phyloP scores from a whole-genome alignment of 2,113 vertebrate genomes.

The Apistogramma diplotaenia region DNA sequence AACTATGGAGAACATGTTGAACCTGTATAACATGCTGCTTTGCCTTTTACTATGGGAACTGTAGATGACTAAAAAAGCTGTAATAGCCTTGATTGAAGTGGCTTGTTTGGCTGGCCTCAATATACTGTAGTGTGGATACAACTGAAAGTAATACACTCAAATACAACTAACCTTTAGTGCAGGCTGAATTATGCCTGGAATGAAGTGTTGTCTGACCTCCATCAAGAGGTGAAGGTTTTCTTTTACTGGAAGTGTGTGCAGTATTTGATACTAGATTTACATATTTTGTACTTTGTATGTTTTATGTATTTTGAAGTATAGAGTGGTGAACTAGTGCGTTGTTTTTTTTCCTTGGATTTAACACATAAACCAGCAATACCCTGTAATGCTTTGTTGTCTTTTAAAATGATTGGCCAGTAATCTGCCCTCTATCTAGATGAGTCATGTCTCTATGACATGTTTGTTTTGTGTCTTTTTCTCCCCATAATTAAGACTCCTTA shows the following conservation, averaged over 20 bases:
- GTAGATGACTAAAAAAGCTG: not conserved
- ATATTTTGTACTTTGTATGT: not conserved
- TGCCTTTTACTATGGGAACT: slow-evolving; percentile 41
- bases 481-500: no score
- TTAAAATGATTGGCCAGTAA: not conserved
- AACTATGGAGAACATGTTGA: slow-evolving; percentile 32
- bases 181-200: not conserved
- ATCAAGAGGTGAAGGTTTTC: accelerated
- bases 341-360: not conserved
- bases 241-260: not conserved
- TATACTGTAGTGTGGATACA: not conserved
- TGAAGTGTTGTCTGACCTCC: not conserved
- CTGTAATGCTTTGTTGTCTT: not conserved
- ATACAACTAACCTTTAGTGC: not conserved
- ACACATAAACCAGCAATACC: not conserved
- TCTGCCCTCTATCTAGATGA: not conserved
- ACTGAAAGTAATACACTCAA: not conserved
- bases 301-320: not conserved
- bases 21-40: slow-evolving; percentile 37
- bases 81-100: not conserved
- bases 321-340: not conserved
- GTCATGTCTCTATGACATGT: no score
- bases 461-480: no score
- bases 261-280: not conserved
- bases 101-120: not conserved